Evolutionary conservation across 2,113 vertebrate species (phyloP).

Genomic region (Nycticebus coucang): DNA sequence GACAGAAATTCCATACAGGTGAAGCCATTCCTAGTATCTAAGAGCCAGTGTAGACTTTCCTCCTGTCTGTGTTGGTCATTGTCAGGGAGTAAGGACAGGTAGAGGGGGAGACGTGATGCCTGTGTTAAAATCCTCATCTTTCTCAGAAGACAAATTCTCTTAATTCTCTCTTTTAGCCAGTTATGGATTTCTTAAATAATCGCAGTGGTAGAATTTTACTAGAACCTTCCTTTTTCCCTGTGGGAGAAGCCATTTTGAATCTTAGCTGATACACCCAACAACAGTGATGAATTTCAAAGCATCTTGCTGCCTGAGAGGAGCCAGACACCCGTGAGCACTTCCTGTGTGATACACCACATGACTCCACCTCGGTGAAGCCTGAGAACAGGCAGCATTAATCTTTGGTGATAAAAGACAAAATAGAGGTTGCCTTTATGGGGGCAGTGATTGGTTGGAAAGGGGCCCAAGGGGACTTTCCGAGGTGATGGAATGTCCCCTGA

Average conservation of each 20-base stretch:
- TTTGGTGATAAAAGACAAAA: not conserved
- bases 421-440: not conserved
- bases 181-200: not conserved
- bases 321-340: not conserved
- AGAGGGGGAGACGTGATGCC: not conserved
- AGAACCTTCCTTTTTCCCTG: not conserved
- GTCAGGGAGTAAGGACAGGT: not conserved
- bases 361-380: not conserved
- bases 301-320: not conserved
- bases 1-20: not conserved
- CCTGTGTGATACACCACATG: not conserved
- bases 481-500: not conserved
- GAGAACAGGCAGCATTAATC: not conserved
- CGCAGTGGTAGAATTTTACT: not conserved
- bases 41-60: not conserved
- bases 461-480: not conserved
- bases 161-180: not conserved
- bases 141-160: not conserved
- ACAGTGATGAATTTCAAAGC: not conserved
- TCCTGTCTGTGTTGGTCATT: not conserved
- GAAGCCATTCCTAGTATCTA: not conserved
- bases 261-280: not conserved
- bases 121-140: not conserved
- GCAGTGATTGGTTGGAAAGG: not conserved
- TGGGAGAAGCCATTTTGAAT: slow-evolving; percentile 18